A percentile compares a stretch with the other conserved stretches of the same genome.
These are phyloP conservation scores for Camptogramma bilineatum DNA, from an alignment of 2,888 invertebrate genomes.

Conservation along the genomic window DNA sequence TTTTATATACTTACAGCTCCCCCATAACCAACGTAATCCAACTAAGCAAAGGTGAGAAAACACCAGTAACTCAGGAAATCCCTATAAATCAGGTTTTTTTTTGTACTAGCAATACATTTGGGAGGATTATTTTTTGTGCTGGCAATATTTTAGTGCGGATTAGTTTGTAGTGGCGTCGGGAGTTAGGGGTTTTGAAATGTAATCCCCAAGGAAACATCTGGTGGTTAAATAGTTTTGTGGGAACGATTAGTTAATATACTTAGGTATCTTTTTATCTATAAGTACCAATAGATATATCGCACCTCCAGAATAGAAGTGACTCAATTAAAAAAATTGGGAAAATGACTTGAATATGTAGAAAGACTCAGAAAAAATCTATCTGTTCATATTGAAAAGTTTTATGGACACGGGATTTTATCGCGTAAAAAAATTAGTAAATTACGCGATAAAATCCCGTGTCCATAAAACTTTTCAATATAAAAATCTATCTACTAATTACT, in stretches of 20 bases:
- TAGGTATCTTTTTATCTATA: neutral
- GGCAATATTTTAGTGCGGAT: conserved; percentile 40
- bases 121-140: conserved; percentile 35
- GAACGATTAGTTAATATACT: conserved; percentile 23
- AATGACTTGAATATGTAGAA: no score
- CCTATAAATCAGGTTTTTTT: conserved; percentile 46
- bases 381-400: no score
- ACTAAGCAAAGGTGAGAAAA: conserved; percentile 50
- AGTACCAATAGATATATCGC: no score
- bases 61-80: conserved; percentile 50
- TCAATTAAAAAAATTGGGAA: no score
- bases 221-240: conserved; percentile 39
- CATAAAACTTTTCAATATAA: no score
- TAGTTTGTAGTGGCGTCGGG: conserved; percentile 44
- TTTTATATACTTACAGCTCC: neutral
- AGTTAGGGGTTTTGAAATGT: conserved; percentile 29
- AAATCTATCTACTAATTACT: no score
- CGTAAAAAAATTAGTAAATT: no score
- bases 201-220: conserved; percentile 42
- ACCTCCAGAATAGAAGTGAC: no score
- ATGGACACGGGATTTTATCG: no score
- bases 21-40: conserved; percentile 17
- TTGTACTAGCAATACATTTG: conserved; percentile 34
- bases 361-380: no score
- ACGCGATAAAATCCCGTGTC: no score